These are phyloP conservation scores for Microcaecilia unicolor DNA, from an alignment of 2,797 vertebrate species.

Conservation along the genomic window DNA sequence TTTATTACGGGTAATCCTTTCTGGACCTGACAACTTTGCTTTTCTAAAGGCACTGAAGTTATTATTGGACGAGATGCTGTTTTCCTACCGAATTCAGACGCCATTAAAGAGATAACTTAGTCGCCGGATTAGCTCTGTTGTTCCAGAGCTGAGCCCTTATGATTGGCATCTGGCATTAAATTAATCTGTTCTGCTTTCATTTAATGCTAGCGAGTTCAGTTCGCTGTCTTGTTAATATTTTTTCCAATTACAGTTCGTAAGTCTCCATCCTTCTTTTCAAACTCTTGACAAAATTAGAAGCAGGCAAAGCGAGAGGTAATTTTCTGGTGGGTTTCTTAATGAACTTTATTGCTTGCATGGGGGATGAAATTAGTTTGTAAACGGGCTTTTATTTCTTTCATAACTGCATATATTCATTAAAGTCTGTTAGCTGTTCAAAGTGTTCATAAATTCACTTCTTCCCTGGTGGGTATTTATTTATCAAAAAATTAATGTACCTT, in stretches of 20 bases:
- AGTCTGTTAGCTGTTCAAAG: too few relatives aligned
- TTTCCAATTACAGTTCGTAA: background rate
- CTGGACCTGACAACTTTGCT: constrained; percentile 1
- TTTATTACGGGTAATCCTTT: constrained; percentile 21
- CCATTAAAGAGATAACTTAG: background rate
- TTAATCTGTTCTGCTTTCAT: background rate
- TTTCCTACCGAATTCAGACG: too few relatives aligned
- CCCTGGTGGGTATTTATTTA: too few relatives aligned
- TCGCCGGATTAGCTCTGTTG: background rate
- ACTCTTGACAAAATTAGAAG: constrained; percentile 1
- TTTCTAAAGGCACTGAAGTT: constrained; percentile 4
- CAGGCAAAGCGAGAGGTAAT: too few relatives aligned
- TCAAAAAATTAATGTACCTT: too few relatives aligned
- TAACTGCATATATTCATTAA: too few relatives aligned
- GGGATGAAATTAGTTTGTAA: too few relatives aligned
- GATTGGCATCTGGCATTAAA: background rate
- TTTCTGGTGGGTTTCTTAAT: too few relatives aligned
- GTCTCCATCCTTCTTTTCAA: background rate
- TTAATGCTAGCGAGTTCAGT: background rate
- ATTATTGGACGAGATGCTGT: too few relatives aligned
- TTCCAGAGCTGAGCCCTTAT: background rate
- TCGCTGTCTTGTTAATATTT: background rate
- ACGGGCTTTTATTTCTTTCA: too few relatives aligned
- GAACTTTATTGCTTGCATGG: background rate
- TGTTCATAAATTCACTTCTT: too few relatives aligned